phyloP scores from a whole-genome alignment of 2,113 vertebrate genomes.

The Gambusia affinis region DNA sequence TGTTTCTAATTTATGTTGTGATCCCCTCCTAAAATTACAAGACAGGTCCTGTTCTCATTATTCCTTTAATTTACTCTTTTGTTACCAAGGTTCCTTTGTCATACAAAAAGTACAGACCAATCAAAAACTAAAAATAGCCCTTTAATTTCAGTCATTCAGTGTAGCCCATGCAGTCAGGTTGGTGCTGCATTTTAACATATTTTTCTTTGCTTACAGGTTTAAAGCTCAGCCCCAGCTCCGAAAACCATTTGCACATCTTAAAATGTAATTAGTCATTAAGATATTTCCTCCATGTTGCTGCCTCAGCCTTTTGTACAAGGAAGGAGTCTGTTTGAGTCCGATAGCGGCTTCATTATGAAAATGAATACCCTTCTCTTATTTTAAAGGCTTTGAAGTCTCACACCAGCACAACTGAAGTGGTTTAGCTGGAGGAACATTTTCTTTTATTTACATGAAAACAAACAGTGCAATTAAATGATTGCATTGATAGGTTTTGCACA shows the following conservation, averaged over 20 bases:
- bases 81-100: conserved; percentile 27
- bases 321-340: conserved; percentile 62
- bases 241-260: conserved; percentile 66
- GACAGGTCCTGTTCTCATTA: conserved; percentile 30
- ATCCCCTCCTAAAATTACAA: conserved; percentile 18
- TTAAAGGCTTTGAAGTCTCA: conserved; percentile 63
- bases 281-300: conserved; percentile 57
- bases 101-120: neutral
- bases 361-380: conserved; percentile 29
- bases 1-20: conserved; percentile 10
- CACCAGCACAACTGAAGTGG: conserved; percentile 22
- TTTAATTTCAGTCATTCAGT: conserved; percentile 43
- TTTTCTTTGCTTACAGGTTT: conserved; percentile 60
- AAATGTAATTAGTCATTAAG: conserved; percentile 72
- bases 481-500: neutral
- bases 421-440: conserved; percentile 35
- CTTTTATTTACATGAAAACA: conserved; percentile 46
- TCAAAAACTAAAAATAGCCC: conserved; percentile 31
- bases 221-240: conserved; percentile 52
- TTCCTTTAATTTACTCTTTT: conserved; percentile 1
- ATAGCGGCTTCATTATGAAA: conserved; percentile 61
- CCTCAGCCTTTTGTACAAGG: conserved; percentile 48
- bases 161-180: conserved; percentile 12
- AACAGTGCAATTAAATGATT: conserved; percentile 27
- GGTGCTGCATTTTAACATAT: conserved; percentile 1